A percentile compares a stretch with the other conserved stretches of the same genome.
These are phyloP conservation scores for Halocaridina rubra DNA, from an alignment of 2,888 invertebrate species.

Conservation along the genomic window DNA sequence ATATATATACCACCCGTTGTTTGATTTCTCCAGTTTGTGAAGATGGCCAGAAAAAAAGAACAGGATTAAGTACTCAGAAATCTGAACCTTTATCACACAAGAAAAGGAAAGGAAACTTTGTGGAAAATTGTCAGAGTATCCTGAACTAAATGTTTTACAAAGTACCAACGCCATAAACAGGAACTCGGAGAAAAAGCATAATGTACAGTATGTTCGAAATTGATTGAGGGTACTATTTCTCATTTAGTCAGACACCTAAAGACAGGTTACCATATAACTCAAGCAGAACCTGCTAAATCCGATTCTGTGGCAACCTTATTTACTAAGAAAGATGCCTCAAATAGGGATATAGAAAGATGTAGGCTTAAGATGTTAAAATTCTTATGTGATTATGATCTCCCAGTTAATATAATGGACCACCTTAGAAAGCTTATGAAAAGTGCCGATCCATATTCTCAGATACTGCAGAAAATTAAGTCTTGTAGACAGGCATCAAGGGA, in stretches of 20 bases:
- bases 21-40: too few relatives aligned
- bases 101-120: background rate
- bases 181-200: slow-evolving; percentile 1
- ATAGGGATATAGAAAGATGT: background rate
- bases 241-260: slow-evolving; percentile 12
- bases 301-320: slow-evolving; percentile 17
- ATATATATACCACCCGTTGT: too few relatives aligned
- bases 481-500: background rate
- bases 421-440: background rate
- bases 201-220: slow-evolving; percentile 9
- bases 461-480: background rate
- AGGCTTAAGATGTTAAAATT: background rate
- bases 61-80: too few relatives aligned
- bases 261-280: background rate
- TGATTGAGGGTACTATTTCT: slow-evolving; percentile 18
- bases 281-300: slow-evolving; percentile 1
- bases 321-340: background rate
- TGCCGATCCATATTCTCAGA: background rate
- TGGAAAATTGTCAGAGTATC: slow-evolving; percentile 6
- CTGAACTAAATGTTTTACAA: slow-evolving; percentile 9
- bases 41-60: too few relatives aligned
- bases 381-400: background rate
- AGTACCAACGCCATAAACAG: background rate
- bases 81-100: too few relatives aligned
- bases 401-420: background rate